Conservation (phyloP, 2,113 vertebrate genomes). For the Macrotis lagotis region DNA sequence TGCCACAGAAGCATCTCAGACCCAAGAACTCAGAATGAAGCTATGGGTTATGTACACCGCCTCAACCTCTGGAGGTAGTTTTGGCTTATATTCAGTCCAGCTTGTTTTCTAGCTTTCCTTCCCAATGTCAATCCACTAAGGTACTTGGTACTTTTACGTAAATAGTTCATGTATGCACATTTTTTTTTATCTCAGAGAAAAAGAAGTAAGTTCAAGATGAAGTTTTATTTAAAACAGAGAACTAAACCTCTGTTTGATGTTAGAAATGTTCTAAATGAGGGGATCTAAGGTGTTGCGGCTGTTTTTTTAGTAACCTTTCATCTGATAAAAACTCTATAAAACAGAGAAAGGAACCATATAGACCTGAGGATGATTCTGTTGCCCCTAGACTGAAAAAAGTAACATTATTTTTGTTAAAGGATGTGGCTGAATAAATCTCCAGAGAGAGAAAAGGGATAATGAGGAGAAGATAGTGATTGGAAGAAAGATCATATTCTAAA, state of each 20-base stretch:
- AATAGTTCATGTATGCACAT: not conserved
- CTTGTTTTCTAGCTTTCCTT: not conserved
- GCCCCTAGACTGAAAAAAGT: not conserved
- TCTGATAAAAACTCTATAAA: not conserved
- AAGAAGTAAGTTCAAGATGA: not conserved
- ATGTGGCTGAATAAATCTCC: not conserved
- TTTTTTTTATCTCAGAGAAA: not conserved
- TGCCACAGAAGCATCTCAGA: not conserved
- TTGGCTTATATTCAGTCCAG: not conserved
- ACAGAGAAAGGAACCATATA: not conserved
- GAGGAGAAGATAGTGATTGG: not conserved
- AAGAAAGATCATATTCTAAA: not conserved
- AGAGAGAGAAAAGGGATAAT: not conserved
- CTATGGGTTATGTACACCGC: not conserved
- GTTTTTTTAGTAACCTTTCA: not conserved
- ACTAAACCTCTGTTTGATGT: not conserved
- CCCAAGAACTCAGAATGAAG: not conserved
- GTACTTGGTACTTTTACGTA: not conserved
- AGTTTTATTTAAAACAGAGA: not conserved
- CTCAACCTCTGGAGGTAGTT: not conserved
- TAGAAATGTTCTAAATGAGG: not conserved
- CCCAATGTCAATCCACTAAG: not conserved
- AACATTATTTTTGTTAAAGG: not conserved
- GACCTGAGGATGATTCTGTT: not conserved
- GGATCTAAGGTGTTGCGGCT: not conserved